Evolutionary conservation across 1,140 invertebrate genomes (phyloP).

Genomic region (Drosophila littoralis): DNA sequence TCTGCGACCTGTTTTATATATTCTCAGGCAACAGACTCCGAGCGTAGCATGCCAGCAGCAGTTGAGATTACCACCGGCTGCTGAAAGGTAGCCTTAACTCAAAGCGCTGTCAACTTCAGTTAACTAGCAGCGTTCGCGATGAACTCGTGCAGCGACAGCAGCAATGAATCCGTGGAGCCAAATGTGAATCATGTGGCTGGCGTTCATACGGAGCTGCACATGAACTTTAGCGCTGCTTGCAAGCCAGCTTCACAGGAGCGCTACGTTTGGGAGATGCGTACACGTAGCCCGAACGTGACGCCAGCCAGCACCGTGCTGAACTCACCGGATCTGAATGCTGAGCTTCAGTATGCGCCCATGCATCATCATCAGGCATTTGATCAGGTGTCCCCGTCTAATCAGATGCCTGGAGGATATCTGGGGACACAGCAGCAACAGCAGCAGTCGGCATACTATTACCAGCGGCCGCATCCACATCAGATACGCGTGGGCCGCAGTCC

Average conservation of each 20-base stretch:
- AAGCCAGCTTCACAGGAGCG: slow-evolving; percentile 66
- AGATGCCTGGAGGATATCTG: slow-evolving; percentile 28
- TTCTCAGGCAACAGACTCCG: slow-evolving; percentile 30
- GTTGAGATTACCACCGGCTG: slow-evolving; percentile 50
- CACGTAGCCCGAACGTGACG: slow-evolving; percentile 80
- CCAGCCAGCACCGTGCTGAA: slow-evolving; percentile 84
- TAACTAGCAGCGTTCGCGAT: slow-evolving; percentile 24
- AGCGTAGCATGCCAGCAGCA: slow-evolving; percentile 62
- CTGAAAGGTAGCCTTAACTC: slow-evolving; percentile 35
- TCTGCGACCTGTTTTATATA: background rate
- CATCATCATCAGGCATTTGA: slow-evolving; percentile 45
- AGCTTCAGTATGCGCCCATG: slow-evolving; percentile 60
- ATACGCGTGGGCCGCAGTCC: slow-evolving; percentile 81
- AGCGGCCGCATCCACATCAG: slow-evolving; percentile 75
- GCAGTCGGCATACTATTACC: slow-evolving; percentile 55
- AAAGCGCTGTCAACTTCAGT: background rate
- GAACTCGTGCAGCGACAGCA: slow-evolving; percentile 73
- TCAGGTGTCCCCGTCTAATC: slow-evolving; percentile 39
- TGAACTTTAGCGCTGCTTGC: slow-evolving; percentile 46
- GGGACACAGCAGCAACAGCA: slow-evolving; percentile 27
- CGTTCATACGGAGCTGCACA: slow-evolving; percentile 43
- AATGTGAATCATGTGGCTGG: slow-evolving; percentile 39
- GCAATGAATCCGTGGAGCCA: slow-evolving; percentile 65
- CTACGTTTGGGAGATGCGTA: slow-evolving; percentile 83
- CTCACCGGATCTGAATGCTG: slow-evolving; percentile 80